phyloP scores from a whole-genome alignment of 2,888 invertebrate species.

The Spicauda simplicius region DNA sequence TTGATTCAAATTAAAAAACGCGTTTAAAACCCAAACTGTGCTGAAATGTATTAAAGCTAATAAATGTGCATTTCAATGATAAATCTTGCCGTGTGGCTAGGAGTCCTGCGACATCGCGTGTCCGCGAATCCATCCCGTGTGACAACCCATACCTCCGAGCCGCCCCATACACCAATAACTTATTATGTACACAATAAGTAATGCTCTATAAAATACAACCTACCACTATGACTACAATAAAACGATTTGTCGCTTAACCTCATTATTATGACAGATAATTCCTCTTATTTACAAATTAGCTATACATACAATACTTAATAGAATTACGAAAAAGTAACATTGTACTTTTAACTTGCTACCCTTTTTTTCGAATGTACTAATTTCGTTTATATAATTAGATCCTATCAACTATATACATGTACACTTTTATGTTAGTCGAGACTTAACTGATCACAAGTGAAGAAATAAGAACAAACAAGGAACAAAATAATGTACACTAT shows the following conservation, averaged over 20 bases:
- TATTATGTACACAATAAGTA: conserved; percentile 73
- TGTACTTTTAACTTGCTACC: conserved; percentile 80
- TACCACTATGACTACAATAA: conserved; percentile 81
- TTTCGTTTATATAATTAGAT: conserved; percentile 59
- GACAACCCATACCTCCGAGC: conserved; percentile 38
- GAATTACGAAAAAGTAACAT: conserved; percentile 81
- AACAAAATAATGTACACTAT: conserved; percentile 76
- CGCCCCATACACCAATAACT: conserved; percentile 62
- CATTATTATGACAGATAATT: conserved; percentile 84
- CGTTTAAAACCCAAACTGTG: conserved; percentile 66
- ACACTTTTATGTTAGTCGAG: conserved; percentile 76
- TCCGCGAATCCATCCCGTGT: conserved; percentile 27
- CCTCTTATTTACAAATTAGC: conserved; percentile 82
- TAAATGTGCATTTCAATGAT: conserved; percentile 73
- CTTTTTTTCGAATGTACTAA: conserved; percentile 74
- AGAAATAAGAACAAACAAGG: conserved; percentile 74
- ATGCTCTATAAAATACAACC: conserved; percentile 75
- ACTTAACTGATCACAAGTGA: conserved; percentile 78
- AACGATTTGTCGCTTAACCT: conserved; percentile 82
- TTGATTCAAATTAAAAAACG: conserved; percentile 43
- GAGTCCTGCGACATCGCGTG: conserved; percentile 47
- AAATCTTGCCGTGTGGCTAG: conserved; percentile 56
- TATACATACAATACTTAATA: conserved; percentile 75
- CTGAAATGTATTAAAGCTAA: conserved; percentile 74
- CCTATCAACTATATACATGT: conserved; percentile 70